Percentiles rank a stretch among this genome's conserved stretches.
phyloP scores from a whole-genome alignment of 2,113 vertebrate genomes.

The Pomatorhinus ruficollis region DNA sequence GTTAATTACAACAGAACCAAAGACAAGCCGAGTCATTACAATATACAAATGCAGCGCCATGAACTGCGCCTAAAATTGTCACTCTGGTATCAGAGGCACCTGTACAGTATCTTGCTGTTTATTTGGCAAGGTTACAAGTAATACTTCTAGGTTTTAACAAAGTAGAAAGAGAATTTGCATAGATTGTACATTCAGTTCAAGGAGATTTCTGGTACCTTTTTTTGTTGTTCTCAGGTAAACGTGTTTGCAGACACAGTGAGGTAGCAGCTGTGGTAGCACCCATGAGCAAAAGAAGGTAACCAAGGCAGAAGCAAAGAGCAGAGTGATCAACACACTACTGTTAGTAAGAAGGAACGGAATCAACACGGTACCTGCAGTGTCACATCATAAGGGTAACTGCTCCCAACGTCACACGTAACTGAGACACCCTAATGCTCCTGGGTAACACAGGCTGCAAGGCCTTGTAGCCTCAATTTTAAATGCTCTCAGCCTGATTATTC shows the following conservation, averaged over 20 bases:
- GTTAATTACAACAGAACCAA: constrained; percentile 67
- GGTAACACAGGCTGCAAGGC: neutral
- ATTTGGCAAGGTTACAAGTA: constrained; percentile 72
- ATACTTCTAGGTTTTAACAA: constrained; percentile 63
- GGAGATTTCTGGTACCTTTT: constrained; percentile 59
- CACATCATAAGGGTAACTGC: neutral
- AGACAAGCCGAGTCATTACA: constrained; percentile 57
- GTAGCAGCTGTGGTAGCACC: constrained; percentile 81
- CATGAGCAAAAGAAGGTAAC: constrained; percentile 72
- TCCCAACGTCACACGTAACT: neutral
- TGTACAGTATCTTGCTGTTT: constrained; percentile 75
- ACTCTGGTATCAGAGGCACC: constrained; percentile 74
- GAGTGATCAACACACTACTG: neutral
- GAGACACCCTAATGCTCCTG: neutral
- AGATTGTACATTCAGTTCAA: constrained; percentile 82
- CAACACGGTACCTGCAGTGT: neutral
- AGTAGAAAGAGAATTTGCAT: constrained; percentile 78
- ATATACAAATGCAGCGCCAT: constrained; percentile 63
- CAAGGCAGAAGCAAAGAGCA: constrained; percentile 65
- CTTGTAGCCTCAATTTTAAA: neutral
- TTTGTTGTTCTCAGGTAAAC: constrained; percentile 67
- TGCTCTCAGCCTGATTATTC: neutral
- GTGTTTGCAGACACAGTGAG: constrained; percentile 76
- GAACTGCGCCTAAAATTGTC: constrained; percentile 68
- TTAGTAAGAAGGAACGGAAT: neutral